phyloP scores from a whole-genome alignment of 2,888 invertebrate genomes.

The Salticus scenicus region DNA sequence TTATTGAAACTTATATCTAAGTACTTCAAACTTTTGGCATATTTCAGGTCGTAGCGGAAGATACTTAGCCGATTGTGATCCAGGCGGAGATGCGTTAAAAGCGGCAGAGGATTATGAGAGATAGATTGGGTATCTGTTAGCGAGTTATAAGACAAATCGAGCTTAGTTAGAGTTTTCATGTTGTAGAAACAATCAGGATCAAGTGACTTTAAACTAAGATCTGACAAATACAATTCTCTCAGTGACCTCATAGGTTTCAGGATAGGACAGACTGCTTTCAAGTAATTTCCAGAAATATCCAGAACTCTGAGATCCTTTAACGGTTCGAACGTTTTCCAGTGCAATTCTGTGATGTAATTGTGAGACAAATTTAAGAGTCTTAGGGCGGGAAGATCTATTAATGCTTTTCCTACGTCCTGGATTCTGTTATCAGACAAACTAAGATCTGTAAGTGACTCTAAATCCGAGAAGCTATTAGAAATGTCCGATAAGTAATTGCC shows the following conservation, averaged over 20 bases:
- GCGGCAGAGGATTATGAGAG: constrained; percentile 28
- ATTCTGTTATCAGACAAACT: constrained; percentile 56
- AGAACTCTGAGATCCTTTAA: constrained; percentile 73
- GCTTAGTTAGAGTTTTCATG: constrained; percentile 20
- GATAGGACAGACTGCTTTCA: constrained; percentile 74
- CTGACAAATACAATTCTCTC: constrained; percentile 74
- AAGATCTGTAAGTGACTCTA: constrained; percentile 27
- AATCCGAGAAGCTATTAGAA: constrained; percentile 18
- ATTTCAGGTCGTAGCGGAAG: constrained; percentile 39
- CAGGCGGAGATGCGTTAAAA: constrained; percentile 17
- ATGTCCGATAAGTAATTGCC: constrained; percentile 34
- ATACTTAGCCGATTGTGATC: constrained; percentile 29
- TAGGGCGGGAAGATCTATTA: constrained; percentile 29
- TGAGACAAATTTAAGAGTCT: constrained; percentile 36
- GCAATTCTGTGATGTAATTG: constrained; percentile 45
- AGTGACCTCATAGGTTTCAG: constrained; percentile 75
- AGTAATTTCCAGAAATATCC: constrained; percentile 76
- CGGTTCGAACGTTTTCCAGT: constrained; percentile 37
- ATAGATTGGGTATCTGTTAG: constrained; percentile 30
- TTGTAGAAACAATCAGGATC: constrained; percentile 75
- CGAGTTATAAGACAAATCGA: constrained; percentile 54
- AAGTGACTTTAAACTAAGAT: constrained; percentile 75
- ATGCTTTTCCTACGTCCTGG: constrained; percentile 14
- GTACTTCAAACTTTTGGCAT: constrained; percentile 21
- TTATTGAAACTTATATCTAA: constrained; percentile 30